phyloP scores from a whole-genome alignment of 2,888 invertebrate genomes.

The Gymnocheta viridis region DNA sequence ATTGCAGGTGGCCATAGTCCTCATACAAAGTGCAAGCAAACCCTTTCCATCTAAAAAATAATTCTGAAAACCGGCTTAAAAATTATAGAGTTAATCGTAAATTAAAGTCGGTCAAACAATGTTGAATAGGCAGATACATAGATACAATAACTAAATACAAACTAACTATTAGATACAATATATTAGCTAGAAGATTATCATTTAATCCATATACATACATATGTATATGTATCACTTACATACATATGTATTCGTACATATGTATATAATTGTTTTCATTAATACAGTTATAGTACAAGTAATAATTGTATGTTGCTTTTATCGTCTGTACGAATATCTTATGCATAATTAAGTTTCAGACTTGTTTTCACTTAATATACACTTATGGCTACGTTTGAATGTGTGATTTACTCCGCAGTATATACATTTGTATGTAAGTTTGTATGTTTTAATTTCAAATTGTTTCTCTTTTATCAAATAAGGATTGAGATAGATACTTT shows the following conservation, averaged over 20 bases:
- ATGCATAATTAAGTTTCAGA: constrained; percentile 52
- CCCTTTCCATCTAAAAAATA: too few relatives aligned
- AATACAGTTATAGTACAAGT: neutral
- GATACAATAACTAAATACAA: too few relatives aligned
- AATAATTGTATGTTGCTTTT: neutral
- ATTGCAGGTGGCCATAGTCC: too few relatives aligned
- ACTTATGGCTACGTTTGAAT: neutral
- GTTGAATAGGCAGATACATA: too few relatives aligned
- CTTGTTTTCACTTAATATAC: constrained; percentile 60
- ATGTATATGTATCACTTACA: neutral
- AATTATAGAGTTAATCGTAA: too few relatives aligned
- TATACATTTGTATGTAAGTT: neutral
- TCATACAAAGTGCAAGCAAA: too few relatives aligned
- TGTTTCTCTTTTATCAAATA: neutral
- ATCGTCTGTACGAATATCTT: constrained; percentile 11
- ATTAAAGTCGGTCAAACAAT: too few relatives aligned
- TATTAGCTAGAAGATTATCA: too few relatives aligned
- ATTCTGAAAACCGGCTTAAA: too few relatives aligned
- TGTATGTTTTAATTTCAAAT: neutral
- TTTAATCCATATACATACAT: too few relatives aligned
- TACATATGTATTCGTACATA: neutral
- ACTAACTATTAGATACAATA: too few relatives aligned
- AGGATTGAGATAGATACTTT: constrained; percentile 8
- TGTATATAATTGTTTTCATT: neutral
- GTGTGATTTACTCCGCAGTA: neutral